Percentiles rank a stretch among this genome's conserved stretches.
Evolutionary conservation across 2,113 vertebrate species (phyloP).

Genomic region (Pogonocichla stellata): DNA sequence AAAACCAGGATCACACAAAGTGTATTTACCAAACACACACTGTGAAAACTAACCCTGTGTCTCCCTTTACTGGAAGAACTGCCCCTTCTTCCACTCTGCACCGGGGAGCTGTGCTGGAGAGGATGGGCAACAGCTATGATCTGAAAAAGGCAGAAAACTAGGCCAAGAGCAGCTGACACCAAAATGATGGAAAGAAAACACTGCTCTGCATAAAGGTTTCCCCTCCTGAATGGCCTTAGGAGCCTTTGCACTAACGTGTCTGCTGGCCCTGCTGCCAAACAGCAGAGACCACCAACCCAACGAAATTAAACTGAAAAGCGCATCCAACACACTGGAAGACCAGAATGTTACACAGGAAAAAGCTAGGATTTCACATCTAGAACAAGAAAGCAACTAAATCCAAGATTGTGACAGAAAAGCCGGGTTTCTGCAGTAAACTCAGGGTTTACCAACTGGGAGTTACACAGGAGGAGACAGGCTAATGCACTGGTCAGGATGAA

Average conservation of each 20-base stretch:
- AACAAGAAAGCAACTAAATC: not conserved
- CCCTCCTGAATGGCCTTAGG: not conserved
- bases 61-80: not conserved
- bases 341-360: not conserved
- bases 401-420: not conserved
- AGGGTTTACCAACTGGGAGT: not conserved
- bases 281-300: not conserved
- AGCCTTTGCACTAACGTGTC: not conserved
- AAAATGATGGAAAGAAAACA: not conserved
- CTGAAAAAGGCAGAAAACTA: not conserved
- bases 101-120: fast-evolving
- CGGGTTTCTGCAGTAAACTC: not conserved
- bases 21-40: not conserved
- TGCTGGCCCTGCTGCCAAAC: not conserved
- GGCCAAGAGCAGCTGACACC: not conserved
- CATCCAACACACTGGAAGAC: not conserved
- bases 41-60: not conserved
- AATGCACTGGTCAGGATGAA: not conserved
- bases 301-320: not conserved
- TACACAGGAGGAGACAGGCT: not conserved
- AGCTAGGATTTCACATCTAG: not conserved
- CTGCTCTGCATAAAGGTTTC: not conserved
- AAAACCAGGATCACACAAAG: not conserved
- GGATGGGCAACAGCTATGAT: not conserved
- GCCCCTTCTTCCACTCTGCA: not conserved